phyloP scores from a whole-genome alignment of 2,113 vertebrate genomes.

The Nothobranchius kuhntae region DNA sequence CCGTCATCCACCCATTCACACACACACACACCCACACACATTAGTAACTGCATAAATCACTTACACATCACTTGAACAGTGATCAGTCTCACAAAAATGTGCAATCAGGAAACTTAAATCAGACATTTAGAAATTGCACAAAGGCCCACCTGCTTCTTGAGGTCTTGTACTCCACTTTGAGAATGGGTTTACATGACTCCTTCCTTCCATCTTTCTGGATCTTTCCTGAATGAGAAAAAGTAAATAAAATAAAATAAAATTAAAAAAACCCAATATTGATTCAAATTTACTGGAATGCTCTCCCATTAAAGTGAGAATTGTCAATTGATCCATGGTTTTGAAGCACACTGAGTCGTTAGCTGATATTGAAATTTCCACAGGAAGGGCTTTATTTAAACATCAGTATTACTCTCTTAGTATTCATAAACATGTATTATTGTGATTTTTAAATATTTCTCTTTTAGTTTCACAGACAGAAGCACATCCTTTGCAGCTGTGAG shows the following conservation, averaged over 20 bases:
- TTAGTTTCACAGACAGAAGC: not conserved
- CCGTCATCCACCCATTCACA: too few relatives aligned
- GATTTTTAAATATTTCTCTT: not conserved
- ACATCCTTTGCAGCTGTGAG: not conserved
- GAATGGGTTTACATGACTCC: constrained; percentile 97
- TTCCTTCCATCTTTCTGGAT: constrained; percentile 92
- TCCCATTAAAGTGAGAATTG: too few relatives aligned
- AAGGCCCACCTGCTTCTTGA: constrained; percentile 87
- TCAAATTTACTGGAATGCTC: too few relatives aligned
- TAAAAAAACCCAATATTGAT: not conserved
- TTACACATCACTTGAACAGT: not conserved
- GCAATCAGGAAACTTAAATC: not conserved
- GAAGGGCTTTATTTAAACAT: not conserved
- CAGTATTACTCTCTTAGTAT: not conserved
- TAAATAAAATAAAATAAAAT: too few relatives aligned
- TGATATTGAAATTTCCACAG: not conserved
- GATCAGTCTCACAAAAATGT: not conserved
- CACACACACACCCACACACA: too few relatives aligned
- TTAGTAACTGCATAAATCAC: not conserved
- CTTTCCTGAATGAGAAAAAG: constrained; percentile 81
- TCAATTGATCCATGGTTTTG: not conserved
- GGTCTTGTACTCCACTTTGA: constrained; percentile 98
- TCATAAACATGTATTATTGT: not conserved
- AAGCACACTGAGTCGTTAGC: not conserved
- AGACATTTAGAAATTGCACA: not conserved